These are phyloP conservation scores for Siderastrea radians DNA, from an alignment of 92 coral and sea anemone species.

Conservation along the genomic window DNA sequence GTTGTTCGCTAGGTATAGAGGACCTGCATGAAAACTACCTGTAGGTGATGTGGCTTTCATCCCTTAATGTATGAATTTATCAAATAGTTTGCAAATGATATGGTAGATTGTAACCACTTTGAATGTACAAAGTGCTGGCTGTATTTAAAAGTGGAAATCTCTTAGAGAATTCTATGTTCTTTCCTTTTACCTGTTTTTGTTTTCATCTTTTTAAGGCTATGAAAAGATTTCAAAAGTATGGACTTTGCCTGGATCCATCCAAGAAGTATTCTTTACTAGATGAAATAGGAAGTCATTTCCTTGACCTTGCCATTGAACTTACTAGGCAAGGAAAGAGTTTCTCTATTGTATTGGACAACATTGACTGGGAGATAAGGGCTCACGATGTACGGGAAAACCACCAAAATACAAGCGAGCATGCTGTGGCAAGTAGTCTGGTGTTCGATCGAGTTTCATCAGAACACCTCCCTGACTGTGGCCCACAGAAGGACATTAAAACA, in stretches of 20 bases:
- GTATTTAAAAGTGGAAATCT: too few species aligned
- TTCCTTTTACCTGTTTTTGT: background rate
- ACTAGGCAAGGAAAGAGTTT: conserved; percentile 51
- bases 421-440: conserved; percentile 2
- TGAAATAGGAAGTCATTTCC: conserved; percentile 64
- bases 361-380: conserved; percentile 64
- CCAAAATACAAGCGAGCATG: conserved; percentile 37
- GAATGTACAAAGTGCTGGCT: too few species aligned
- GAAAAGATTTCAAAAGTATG: conserved; percentile 55
- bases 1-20: too few species aligned
- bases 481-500: conserved; percentile 41
- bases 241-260: conserved; percentile 62
- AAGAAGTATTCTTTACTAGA: conserved; percentile 54
- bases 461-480: conserved; percentile 56
- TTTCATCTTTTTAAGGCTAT: conserved; percentile 5
- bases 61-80: too few species aligned
- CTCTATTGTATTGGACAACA: conserved; percentile 57
- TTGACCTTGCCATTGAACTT: conserved; percentile 57
- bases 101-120: too few species aligned
- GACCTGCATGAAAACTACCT: too few species aligned
- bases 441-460: conserved; percentile 44
- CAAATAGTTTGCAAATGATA: too few species aligned
- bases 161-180: too few species aligned
- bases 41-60: too few species aligned
- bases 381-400: conserved; percentile 55